Evolutionary conservation across 2,113 vertebrate genomes (phyloP), one percentile per base, ranked within the genome.

Genomic region (Urocolius indicus): DNA sequence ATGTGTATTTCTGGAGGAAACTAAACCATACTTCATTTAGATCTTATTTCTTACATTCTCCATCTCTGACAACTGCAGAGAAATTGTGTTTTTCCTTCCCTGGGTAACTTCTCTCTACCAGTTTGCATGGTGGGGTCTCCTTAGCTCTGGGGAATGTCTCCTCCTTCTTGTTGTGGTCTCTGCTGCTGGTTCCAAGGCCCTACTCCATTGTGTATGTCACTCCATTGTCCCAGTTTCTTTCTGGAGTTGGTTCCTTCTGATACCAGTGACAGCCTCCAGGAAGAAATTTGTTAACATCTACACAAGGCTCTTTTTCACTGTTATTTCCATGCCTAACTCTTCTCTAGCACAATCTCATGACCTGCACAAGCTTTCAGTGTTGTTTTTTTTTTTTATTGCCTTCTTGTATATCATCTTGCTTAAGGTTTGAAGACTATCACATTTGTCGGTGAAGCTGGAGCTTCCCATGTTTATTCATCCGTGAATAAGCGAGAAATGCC

Each of bases 161-260:
- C 16, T 36, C 13, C 43, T 76, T 32, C 51, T 59, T 2, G 7
- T 3, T 16, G 41, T 9, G 17, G 22, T 54, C 55, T 67, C 52
- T 41, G 24, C 34, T 13, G 29, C 21, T 13, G 11, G 9, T 51
- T 23, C 7, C 1, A 18, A 16, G 54, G 5, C 19, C 18, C 23
- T 0, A 2, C 32, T 32, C 13, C 1, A 0, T 85, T 30, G 38
- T 0, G 3, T 15, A 45, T 34, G 34, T 49, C 61, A 29, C 26
- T 15, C 38, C 12, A 26, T 23, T 29, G 23, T 32, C 55, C 43
- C 22, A 4, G 27, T 26, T 65, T 54, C n/a, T 24, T 52, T 41
- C 78, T 66, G 38, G 51, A 41, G 51, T 9, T 41, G 38, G n/a
- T 29, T 77, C 5, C 8, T 41, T 24, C 27, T 34, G 51, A 6